Evolutionary conservation across 1,140 invertebrate species (phyloP), one percentile per base, ranked within the genome.

Genomic region (Zaprionus davidi): DNA sequence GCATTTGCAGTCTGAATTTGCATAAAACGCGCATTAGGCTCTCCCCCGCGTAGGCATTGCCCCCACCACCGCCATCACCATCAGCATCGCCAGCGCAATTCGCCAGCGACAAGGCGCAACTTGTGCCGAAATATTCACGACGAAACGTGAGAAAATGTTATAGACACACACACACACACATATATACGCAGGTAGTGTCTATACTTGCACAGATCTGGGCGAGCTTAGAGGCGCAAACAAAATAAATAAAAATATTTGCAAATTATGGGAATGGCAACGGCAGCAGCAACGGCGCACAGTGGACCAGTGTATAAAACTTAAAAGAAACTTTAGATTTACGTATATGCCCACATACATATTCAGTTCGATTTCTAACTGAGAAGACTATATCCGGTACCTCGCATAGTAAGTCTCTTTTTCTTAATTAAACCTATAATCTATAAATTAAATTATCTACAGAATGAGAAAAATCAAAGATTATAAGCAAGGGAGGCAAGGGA

Each of bases 91-190:
- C 24, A 65, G 2, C 13, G 56, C n/a, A 7, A 58, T 44, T 15
- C 12, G 24, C 44, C 24, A 67, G 34, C 79, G 82, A 78, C 82
- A 68, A 87, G 82, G 83, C 77, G 80, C 81, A 87, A 87, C 84
- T 87, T 87, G 84, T 87, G 85, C 84, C 84, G 84, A 87, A 87
- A 87, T 87, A 81, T 82, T 67, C 78, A 84, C 85, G 72, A 77
- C 79, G 85, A 90, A 88, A 88, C 85, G 85, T 88, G 85, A 88
- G 85, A 88, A 88, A 88, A 88, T 88, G 75, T 88, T 88, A 88
- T 79, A 85, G 76, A 75, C 82, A 67, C 64, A 80, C 57, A 51
- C 20, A 74, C 22, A 69, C 2, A 56, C 28, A 68, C 41, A 44
- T 49, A 58, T 41, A 73, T 24, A 55, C n/a, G n/a, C n/a, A n/a